phyloP scores from a whole-genome alignment of 2,113 vertebrate genomes.

The Loxodonta africana region DNA sequence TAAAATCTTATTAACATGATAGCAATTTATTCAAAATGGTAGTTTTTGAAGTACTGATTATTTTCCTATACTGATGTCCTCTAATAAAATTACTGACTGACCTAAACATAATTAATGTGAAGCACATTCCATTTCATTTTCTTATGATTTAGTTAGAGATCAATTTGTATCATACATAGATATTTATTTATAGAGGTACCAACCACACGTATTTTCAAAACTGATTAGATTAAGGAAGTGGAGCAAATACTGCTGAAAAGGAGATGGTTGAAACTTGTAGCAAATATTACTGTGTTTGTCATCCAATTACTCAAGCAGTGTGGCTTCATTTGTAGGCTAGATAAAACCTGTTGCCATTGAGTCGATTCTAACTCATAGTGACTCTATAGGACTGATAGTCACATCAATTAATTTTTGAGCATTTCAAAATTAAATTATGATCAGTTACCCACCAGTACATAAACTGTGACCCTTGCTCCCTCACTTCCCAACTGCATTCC shows the following conservation, averaged over 20 bases:
- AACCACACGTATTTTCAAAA: not conserved
- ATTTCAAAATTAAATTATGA: conserved; percentile 41
- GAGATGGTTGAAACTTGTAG: not conserved
- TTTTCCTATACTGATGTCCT: not conserved
- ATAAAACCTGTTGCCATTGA: too few relatives aligned
- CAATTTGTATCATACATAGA: conserved; percentile 15
- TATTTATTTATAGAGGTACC: conserved; percentile 20
- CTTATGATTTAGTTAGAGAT: conserved; percentile 15
- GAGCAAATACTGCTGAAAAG: not conserved
- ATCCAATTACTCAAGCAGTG: not conserved
- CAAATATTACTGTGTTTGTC: conserved; percentile 27
- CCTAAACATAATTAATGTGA: conserved; percentile 40
- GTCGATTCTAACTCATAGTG: too few relatives aligned
- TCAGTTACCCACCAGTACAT: not conserved
- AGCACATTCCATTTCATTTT: conserved; percentile 36
- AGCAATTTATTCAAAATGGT: conserved; percentile 31
- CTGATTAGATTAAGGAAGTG: not conserved
- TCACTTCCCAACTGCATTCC: not conserved
- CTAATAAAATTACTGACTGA: conserved; percentile 50
- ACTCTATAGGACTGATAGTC: not conserved
- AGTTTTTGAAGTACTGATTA: not conserved
- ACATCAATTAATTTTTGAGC: not conserved
- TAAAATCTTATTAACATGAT: not conserved
- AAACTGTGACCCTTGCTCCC: not conserved
- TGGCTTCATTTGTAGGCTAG: not conserved